Evolutionary conservation across 2,797 vertebrate species (phyloP).

Genomic region (Acropternis orthonyx): DNA sequence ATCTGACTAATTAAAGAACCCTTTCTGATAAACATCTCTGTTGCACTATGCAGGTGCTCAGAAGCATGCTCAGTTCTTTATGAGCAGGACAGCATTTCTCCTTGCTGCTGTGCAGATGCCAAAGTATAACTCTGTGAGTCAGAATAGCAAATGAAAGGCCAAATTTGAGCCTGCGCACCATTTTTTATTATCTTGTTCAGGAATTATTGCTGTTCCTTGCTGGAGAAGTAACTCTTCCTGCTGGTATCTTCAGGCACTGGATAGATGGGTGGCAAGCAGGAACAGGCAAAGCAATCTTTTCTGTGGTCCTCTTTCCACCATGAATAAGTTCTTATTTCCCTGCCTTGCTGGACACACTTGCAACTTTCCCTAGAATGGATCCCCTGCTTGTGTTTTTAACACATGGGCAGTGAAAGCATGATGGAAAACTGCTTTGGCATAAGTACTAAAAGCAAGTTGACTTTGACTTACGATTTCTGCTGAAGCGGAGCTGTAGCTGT

Average conservation of each 20-base stretch:
- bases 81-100: background rate
- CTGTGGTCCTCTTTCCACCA: background rate
- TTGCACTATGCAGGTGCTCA: background rate
- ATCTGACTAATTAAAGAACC: background rate
- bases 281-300: background rate
- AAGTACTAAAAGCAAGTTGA: background rate
- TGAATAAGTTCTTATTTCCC: background rate
- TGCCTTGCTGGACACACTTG: background rate
- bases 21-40: background rate
- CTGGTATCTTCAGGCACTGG: background rate
- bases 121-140: background rate
- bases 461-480: background rate
- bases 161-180: background rate
- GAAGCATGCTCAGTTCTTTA: background rate
- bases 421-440: background rate
- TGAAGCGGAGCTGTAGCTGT: background rate
- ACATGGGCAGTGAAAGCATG: background rate
- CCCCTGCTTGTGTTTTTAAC: background rate
- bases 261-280: background rate
- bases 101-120: background rate
- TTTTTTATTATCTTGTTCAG: background rate
- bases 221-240: background rate
- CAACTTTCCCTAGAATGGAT: background rate
- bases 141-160: background rate
- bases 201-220: background rate